Conservation (phyloP, 2,888 invertebrate species). For the Agonum fuliginosum region DNA sequence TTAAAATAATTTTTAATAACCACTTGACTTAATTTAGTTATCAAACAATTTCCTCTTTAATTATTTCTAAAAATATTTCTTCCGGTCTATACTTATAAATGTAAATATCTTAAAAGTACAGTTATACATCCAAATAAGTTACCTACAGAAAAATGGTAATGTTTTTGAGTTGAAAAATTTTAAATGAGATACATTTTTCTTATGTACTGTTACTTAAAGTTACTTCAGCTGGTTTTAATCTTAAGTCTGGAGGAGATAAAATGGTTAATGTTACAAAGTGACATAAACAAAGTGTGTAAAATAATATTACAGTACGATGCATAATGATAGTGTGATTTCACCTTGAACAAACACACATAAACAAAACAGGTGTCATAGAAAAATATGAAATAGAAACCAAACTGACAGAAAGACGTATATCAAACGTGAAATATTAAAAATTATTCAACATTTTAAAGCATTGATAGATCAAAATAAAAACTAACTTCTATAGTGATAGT, state of each 20-base stretch:
- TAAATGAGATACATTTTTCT: not conserved
- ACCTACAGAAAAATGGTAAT: conserved; percentile 22
- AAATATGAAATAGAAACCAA: conserved; percentile 5
- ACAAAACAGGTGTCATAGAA: conserved; percentile 8
- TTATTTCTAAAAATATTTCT: not conserved
- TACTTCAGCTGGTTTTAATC: not conserved
- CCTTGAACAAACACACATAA: conserved; percentile 1
- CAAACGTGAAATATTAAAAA: not conserved
- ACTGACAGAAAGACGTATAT: not conserved
- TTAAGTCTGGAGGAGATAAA: conserved; percentile 3
- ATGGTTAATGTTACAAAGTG: not conserved
- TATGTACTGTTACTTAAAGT: conserved; percentile 21
- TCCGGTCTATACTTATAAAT: not conserved
- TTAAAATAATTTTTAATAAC: conserved; percentile 12
- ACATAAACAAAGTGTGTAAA: conserved; percentile 9
- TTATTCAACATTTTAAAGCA: too few species aligned
- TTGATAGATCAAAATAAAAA: too few species aligned
- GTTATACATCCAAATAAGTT: not conserved
- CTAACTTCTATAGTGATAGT: too few species aligned
- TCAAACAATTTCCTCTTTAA: too few species aligned
- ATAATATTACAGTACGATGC: conserved; percentile 9
- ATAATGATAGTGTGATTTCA: conserved; percentile 8
- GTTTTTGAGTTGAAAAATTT: not conserved
- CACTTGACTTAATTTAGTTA: conserved; percentile 34
- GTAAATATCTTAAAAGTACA: too few species aligned